Percentiles rank a stretch among this genome's conserved stretches.
Conservation (phyloP, 2,797 vertebrate genomes). For the Thaleichthys pacificus region DNA sequence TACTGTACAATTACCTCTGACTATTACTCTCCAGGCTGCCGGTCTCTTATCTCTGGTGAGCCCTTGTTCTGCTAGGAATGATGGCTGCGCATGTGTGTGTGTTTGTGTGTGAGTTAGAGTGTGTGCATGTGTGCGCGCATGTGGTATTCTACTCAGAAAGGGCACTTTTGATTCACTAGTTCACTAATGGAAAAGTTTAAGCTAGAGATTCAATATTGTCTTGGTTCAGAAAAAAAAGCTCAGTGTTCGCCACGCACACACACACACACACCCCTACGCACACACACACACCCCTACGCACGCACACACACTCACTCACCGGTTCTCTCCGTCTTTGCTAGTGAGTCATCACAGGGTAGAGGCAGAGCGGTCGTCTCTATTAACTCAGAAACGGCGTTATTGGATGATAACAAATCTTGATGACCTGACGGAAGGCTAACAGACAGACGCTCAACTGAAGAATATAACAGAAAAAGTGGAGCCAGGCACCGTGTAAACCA, state of each 20-base stretch:
- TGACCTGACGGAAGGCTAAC: slow-evolving; percentile 41
- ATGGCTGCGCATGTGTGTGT: slow-evolving; percentile 18
- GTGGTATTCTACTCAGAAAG: slow-evolving; percentile 29
- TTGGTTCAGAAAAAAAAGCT: slow-evolving; percentile 25
- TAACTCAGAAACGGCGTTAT: slow-evolving; percentile 35
- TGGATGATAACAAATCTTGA: slow-evolving; percentile 39
- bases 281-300: background rate
- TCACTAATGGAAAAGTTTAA: slow-evolving; percentile 42
- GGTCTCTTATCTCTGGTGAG: slow-evolving; percentile 31
- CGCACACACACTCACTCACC: background rate
- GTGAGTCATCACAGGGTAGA: slow-evolving; percentile 49
- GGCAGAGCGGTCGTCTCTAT: slow-evolving; percentile 20
- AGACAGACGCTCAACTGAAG: slow-evolving; percentile 10
- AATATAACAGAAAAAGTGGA: slow-evolving; percentile 22
- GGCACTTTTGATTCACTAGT: slow-evolving; percentile 39
- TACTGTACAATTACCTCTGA: slow-evolving; percentile 57
- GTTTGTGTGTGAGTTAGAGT: slow-evolving; percentile 20
- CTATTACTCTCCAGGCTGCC: slow-evolving; percentile 33
- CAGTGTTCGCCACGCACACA: background rate
- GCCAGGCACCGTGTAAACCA: background rate
- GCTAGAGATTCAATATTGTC: slow-evolving; percentile 34
- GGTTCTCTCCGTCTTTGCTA: background rate
- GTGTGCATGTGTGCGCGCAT: slow-evolving; percentile 14
- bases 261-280: background rate
- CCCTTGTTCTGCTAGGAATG: slow-evolving; percentile 21